Evolutionary conservation across 2,113 vertebrate genomes (phyloP).

Genomic region (Canis aureus): DNA sequence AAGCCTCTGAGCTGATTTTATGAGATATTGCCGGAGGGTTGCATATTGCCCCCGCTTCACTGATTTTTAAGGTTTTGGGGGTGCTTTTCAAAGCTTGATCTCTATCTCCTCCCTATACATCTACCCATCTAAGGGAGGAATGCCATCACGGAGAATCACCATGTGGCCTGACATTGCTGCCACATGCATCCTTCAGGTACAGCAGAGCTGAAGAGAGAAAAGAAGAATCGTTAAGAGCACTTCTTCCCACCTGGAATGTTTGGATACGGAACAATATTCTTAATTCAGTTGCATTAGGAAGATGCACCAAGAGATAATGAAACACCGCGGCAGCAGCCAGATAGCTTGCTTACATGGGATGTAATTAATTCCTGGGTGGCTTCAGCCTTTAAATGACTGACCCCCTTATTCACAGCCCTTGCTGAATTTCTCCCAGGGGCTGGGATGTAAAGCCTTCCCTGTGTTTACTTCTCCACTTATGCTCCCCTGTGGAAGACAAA

Average conservation of each 20-base stretch:
- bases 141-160: rapidly evolving
- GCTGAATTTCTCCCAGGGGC: not conserved
- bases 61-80: not conserved
- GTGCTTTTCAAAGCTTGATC: not conserved
- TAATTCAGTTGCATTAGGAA: not conserved
- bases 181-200: not conserved
- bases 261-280: not conserved
- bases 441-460: not conserved
- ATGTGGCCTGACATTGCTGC: no score
- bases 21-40: rapidly evolving
- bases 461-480: conserved; percentile 56
- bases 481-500: conserved; percentile 9
- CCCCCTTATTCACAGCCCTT: not conserved
- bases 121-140: not conserved
- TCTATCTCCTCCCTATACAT: not conserved
- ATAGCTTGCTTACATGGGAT: not conserved
- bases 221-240: not conserved
- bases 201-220: not conserved
- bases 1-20: not conserved
- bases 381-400: not conserved
- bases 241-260: not conserved
- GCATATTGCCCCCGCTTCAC: not conserved
- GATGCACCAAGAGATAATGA: not conserved
- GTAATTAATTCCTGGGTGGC: not conserved
- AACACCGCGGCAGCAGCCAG: not conserved